A percentile compares a stretch with the other conserved stretches of the same genome.
These are phyloP conservation scores for Ceyx margarethae DNA, from an alignment of 2,113 vertebrate genomes.

Conservation along the genomic window DNA sequence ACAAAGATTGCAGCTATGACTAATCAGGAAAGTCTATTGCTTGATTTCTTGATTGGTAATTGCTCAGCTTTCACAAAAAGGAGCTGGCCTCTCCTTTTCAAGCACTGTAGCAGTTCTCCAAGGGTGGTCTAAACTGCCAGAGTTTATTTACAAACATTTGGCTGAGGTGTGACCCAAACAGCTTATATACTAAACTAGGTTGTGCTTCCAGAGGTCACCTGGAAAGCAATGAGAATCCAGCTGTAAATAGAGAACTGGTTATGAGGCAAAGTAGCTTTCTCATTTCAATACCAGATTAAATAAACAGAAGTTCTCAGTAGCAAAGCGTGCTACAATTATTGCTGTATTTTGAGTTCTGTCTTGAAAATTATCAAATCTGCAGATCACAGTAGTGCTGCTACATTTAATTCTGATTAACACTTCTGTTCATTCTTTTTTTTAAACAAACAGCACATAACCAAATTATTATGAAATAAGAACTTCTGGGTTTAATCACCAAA, in stretches of 20 bases:
- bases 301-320: not conserved
- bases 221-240: not conserved
- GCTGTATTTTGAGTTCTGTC: not conserved
- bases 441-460: not conserved
- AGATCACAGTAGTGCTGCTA: not conserved
- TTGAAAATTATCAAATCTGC: not conserved
- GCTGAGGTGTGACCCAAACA: not conserved
- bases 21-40: conserved; percentile 26
- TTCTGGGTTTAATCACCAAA: not conserved
- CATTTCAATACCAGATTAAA: not conserved
- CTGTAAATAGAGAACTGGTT: not conserved
- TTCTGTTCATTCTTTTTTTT: not conserved
- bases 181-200: not conserved
- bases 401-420: not conserved
- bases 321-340: not conserved
- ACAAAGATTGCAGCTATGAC: conserved; percentile 11
- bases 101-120: not conserved
- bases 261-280: not conserved
- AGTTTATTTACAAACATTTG: not conserved
- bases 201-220: not conserved
- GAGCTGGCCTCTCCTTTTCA: not conserved
- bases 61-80: not conserved
- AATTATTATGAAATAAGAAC: not conserved
- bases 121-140: not conserved
- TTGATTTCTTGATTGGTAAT: not conserved